Conservation (phyloP, 2,888 invertebrate species). For the Alitta virens region DNA sequence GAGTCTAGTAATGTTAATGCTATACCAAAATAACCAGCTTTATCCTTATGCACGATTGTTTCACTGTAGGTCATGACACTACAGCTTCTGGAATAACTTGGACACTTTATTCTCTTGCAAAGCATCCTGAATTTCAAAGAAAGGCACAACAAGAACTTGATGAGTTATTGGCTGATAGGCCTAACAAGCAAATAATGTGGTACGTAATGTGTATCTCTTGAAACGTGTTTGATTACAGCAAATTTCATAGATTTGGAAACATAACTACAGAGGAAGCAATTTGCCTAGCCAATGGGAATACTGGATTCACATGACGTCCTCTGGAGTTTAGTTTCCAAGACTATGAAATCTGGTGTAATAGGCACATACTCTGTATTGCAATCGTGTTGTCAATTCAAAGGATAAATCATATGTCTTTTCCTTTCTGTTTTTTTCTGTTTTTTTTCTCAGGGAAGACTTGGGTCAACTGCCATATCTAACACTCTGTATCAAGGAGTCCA, state of each 20-base stretch:
- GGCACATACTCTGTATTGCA: too few species aligned
- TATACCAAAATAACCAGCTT: not conserved
- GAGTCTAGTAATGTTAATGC: not conserved
- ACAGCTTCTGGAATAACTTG: not conserved
- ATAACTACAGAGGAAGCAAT: too few species aligned
- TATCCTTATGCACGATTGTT: not conserved
- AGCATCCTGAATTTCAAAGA: not conserved
- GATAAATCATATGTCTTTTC: too few species aligned
- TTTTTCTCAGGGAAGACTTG: constrained; percentile 36
- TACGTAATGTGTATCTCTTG: too few species aligned
- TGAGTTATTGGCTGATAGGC: not conserved
- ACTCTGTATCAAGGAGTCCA: constrained; percentile 39
- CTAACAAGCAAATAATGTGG: not conserved
- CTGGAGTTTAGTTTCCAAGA: too few species aligned
- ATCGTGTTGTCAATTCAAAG: too few species aligned
- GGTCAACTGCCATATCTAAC: constrained; percentile 35
- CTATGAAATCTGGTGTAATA: too few species aligned
- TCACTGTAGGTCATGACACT: not conserved
- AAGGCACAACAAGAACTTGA: not conserved
- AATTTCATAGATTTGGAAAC: too few species aligned
- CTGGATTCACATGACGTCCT: too few species aligned
- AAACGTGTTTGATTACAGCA: too few species aligned
- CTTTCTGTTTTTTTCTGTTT: not conserved
- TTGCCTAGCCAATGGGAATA: too few species aligned
- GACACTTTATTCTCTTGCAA: not conserved